Conservation (phyloP, 2,888 invertebrate species). For the Agrochola lychnidis region DNA sequence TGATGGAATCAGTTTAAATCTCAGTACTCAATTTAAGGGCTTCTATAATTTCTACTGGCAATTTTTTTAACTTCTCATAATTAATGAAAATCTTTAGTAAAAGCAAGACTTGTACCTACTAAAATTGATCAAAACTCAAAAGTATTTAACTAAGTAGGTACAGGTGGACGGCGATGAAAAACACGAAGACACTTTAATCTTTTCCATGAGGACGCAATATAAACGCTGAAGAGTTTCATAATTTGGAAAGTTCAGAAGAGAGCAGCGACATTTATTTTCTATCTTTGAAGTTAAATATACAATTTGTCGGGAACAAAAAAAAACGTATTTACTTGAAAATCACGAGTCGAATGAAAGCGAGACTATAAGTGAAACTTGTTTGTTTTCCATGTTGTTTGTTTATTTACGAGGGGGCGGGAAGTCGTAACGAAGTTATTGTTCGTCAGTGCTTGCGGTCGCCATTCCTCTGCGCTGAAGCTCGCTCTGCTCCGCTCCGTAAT, state of each 20-base stretch:
- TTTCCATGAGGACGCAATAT: constrained; percentile 44
- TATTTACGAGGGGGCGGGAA: constrained; percentile 71
- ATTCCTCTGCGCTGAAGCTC: constrained; percentile 41
- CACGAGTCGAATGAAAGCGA: constrained; percentile 54
- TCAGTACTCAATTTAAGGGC: not conserved
- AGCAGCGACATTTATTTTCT: constrained; percentile 70
- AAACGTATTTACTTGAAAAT: constrained; percentile 48
- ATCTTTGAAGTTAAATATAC: constrained; percentile 63
- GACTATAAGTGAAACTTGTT: constrained; percentile 66
- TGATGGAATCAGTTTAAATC: constrained; percentile 5
- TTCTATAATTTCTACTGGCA: not conserved
- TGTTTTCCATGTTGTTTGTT: constrained; percentile 74
- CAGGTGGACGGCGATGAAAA: constrained; percentile 26
- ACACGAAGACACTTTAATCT: constrained; percentile 45
- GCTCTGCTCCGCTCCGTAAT: constrained; percentile 70
- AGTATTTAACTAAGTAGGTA: constrained; percentile 6
- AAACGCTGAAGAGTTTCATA: constrained; percentile 57
- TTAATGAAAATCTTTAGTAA: not conserved
- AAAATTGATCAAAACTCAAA: constrained; percentile 20
- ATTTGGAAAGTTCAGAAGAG: constrained; percentile 66
- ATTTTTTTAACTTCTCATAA: not conserved
- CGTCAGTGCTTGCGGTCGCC: constrained; percentile 63
- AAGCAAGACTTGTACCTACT: not conserved
- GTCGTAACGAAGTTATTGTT: constrained; percentile 77
- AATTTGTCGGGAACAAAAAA: constrained; percentile 55